Percentiles rank a stretch among this genome's conserved stretches.
phyloP scores from a whole-genome alignment of 2,888 invertebrate genomes.

The Resseliella maxima region DNA sequence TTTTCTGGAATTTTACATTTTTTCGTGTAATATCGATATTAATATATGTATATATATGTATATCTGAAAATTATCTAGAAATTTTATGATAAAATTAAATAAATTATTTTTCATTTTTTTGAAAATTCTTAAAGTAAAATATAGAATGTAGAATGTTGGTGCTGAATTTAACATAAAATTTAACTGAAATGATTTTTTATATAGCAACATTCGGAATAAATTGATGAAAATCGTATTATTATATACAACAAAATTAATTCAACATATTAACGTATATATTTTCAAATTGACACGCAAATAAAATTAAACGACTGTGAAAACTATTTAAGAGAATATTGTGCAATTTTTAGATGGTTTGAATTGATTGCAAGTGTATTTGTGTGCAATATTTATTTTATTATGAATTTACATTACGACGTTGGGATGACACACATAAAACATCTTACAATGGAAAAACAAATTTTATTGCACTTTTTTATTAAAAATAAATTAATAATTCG shows the following conservation, averaged over 20 bases:
- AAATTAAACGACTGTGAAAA: neutral
- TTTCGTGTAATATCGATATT: no score
- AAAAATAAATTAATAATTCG: neutral
- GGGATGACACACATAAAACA: neutral
- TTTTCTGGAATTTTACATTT: no score
- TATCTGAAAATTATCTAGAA: no score
- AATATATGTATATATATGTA: no score
- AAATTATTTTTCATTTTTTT: neutral
- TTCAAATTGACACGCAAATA: neutral
- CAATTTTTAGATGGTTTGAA: no score
- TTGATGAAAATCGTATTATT: neutral
- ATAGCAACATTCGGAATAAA: neutral
- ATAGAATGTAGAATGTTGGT: no score
- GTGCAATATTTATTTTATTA: constrained; percentile 16
- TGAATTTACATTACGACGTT: neutral
- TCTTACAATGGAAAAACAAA: neutral
- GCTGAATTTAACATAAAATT: neutral
- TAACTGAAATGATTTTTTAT: neutral
- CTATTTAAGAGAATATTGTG: no score
- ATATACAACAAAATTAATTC: neutral
- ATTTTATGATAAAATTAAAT: no score
- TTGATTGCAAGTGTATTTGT: neutral
- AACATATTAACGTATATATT: neutral
- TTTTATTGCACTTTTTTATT: constrained; percentile 1
- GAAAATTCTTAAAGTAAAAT: neutral